A percentile compares a stretch with the other conserved stretches of the same genome.
Conservation (phyloP, 2,797 vertebrate genomes). For the Lithobates sylvaticus region DNA sequence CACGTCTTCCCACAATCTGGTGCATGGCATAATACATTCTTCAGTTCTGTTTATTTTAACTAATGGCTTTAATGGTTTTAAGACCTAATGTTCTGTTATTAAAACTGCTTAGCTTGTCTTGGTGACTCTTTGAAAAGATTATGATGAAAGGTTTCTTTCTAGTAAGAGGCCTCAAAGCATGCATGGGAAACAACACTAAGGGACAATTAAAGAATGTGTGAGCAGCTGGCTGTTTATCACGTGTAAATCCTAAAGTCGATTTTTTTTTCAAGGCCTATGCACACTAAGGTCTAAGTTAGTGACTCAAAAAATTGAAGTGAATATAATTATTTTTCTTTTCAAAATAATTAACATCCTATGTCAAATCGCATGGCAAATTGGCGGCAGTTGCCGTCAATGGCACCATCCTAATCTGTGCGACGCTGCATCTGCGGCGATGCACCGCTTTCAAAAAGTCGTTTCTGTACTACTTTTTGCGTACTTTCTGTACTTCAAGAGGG, state of each 20-base stretch:
- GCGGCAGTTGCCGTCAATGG: no score
- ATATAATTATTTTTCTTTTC: no score
- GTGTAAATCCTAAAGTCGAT: background rate
- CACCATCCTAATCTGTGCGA: no score
- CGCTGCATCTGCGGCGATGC: no score
- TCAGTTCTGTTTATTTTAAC: background rate
- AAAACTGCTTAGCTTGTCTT: slow-evolving; percentile 16
- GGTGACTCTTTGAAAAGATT: slow-evolving; percentile 25
- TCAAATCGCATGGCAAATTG: no score
- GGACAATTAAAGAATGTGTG: slow-evolving; percentile 19
- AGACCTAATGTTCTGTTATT: slow-evolving; percentile 13
- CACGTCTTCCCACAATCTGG: background rate
- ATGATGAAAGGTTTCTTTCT: slow-evolving; percentile 28
- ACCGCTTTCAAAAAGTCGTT: no score
- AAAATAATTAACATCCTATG: no score
- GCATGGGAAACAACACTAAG: slow-evolving; percentile 11
- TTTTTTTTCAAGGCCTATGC: background rate
- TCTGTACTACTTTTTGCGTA: no score
- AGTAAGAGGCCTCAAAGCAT: slow-evolving; percentile 9
- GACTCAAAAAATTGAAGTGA: background rate
- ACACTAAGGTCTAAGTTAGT: background rate
- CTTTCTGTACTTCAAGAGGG: no score
- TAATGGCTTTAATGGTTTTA: slow-evolving; percentile 22
- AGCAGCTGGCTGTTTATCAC: slow-evolving; percentile 15
- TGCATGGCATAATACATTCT: background rate